A percentile compares a stretch with the other conserved stretches of the same genome.
phyloP scores from a whole-genome alignment of 2,113 vertebrate genomes.

The Barnardius zonarius region DNA sequence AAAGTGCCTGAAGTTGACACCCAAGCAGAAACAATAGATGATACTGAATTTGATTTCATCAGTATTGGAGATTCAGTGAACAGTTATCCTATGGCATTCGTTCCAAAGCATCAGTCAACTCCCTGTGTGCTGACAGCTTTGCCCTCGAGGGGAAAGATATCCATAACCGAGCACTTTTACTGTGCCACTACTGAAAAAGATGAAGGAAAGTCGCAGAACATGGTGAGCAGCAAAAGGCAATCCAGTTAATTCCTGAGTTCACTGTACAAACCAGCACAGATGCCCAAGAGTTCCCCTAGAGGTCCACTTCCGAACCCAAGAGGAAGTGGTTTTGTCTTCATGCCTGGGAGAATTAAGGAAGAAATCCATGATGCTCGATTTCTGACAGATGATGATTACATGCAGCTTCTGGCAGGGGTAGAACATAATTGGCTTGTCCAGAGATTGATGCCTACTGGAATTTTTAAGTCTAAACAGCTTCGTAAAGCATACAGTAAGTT shows the following conservation, averaged over 20 bases:
- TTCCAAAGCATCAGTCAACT: neutral
- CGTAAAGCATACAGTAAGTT: conserved; percentile 80
- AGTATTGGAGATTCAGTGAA: neutral
- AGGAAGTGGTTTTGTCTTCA: conserved; percentile 18
- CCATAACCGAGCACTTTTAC: neutral
- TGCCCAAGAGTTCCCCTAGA: conserved; percentile 38
- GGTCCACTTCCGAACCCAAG: neutral
- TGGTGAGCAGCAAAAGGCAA: conserved; percentile 7
- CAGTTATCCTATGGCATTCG: fast-evolving
- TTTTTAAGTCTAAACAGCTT: conserved; percentile 75
- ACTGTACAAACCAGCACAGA: neutral
- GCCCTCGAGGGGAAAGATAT: fast-evolving
- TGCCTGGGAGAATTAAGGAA: neutral
- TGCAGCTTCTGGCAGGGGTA: conserved; percentile 83
- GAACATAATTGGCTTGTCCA: conserved; percentile 81
- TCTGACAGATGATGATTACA: conserved; percentile 79
- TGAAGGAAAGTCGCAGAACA: neutral
- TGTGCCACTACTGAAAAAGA: conserved; percentile 70
- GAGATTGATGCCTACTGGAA: conserved; percentile 74
- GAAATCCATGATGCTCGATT: conserved; percentile 54
- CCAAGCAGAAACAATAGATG: conserved; percentile 41
- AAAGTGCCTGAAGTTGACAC: conserved; percentile 3
- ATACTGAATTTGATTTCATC: neutral
- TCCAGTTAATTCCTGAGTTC: conserved; percentile 24
- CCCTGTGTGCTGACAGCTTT: neutral